Evolutionary conservation across 2,113 vertebrate genomes (phyloP), one percentile per base, ranked within the genome.

Genomic region (Rhineura floridana): DNA sequence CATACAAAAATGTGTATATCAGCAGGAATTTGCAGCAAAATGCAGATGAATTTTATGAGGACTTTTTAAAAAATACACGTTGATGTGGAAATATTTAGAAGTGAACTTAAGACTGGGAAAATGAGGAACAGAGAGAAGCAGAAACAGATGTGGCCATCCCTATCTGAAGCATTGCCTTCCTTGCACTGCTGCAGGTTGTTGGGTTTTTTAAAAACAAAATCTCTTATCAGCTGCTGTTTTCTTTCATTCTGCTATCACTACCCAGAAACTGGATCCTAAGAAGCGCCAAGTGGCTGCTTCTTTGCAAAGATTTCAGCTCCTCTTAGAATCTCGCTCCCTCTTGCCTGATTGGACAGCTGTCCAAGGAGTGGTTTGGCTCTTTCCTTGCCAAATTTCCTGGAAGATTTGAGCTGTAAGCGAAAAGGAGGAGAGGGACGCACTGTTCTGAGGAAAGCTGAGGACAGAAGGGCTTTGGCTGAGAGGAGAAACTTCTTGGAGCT

Each of bases 191-290:
- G 62, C 10, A 87, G 75, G 0, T 42, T 33, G 81, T 19, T 12
- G 21, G 33, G 17, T 59, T 73, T 73, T 15, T 55, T 42, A 84
- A 69, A 81, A n/a, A 4, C 36, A n/a, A n/a, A n/a, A n/a, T n/a
- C 33, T 93, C 87, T 90, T 91, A 91, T 21, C 44, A n/a, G 28
- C 9, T 33, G 28, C 33, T 36, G 15, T 55, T 13, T n/a, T 33
- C 39, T 21, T 89, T 91, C 85, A 91, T 67, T 91, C 11, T 90
- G 93, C 92, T 93, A 90, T 91, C 65, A 77, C 67, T 94, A 86
- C 93, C 73, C 63, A 92, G 94, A 94, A 95, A 15, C 73, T 75
- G 86, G 76, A 86, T 95, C 90, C 94, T 48, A 33, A 93, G 94
- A 94, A 95, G 48, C n/a, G 46, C 23, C 63, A 73, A 85, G 17